Conservation (phyloP, 2,113 vertebrate genomes). For the Tragelaphus imberbis region DNA sequence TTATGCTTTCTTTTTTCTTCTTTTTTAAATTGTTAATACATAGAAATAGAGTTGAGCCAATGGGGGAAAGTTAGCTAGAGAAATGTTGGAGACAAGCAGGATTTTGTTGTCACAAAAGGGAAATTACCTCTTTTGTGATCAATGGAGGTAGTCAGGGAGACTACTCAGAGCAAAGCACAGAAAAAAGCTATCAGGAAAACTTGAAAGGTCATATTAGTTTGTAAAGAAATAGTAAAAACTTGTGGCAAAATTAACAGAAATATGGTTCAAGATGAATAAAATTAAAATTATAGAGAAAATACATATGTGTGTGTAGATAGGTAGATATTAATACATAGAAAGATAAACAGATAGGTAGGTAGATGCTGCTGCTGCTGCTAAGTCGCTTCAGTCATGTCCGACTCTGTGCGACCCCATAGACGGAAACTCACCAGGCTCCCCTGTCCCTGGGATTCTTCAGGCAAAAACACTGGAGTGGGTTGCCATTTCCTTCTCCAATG, state of each 20-base stretch:
- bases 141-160: background rate
- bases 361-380: too few relatives aligned
- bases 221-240: background rate
- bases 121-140: background rate
- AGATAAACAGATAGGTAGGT: background rate
- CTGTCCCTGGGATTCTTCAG: too few relatives aligned
- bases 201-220: background rate
- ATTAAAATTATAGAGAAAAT: background rate
- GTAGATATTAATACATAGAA: background rate
- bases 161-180: background rate
- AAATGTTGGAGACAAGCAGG: background rate
- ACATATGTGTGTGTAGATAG: background rate
- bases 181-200: background rate
- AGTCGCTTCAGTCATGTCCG: too few relatives aligned
- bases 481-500: too few relatives aligned
- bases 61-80: background rate
- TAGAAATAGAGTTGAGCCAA: background rate
- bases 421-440: too few relatives aligned
- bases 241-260: background rate
- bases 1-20: background rate
- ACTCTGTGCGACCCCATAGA: too few relatives aligned
- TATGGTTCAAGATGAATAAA: background rate
- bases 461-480: too few relatives aligned
- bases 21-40: background rate
- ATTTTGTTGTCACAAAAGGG: background rate